Conservation (phyloP, 2,797 vertebrate genomes). For the Luscinia megarhynchos region DNA sequence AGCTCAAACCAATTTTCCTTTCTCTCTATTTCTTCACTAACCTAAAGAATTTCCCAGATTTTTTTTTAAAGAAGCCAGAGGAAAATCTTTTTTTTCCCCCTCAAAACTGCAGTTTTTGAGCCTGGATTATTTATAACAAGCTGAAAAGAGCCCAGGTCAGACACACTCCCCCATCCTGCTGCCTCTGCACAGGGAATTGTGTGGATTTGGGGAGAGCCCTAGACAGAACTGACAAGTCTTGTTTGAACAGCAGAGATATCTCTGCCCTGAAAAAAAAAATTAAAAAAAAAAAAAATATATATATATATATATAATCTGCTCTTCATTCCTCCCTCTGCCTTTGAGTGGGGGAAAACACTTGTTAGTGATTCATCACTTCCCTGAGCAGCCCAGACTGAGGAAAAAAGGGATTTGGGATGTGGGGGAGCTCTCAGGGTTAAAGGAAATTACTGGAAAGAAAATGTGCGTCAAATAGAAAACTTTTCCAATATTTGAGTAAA, state of each 20-base stretch:
- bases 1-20: background rate
- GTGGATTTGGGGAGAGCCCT: background rate
- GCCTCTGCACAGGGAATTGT: background rate
- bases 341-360: background rate
- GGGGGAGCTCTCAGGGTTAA: background rate
- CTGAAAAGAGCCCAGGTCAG: background rate
- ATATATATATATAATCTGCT: background rate
- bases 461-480: background rate
- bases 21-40: background rate
- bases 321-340: background rate
- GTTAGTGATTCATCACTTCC: background rate
- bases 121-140: background rate
- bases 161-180: accelerated
- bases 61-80: background rate
- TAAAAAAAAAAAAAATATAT: background rate
- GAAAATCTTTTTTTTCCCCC: background rate
- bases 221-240: background rate
- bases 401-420: background rate
- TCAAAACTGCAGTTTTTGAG: background rate
- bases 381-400: background rate
- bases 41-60: background rate
- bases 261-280: background rate
- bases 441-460: background rate
- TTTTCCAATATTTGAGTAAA: background rate
- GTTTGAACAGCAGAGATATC: background rate